Base-by-base conservation (phyloP, 2,888 invertebrate species). In the Ptychoptera contaminata region DNA sequence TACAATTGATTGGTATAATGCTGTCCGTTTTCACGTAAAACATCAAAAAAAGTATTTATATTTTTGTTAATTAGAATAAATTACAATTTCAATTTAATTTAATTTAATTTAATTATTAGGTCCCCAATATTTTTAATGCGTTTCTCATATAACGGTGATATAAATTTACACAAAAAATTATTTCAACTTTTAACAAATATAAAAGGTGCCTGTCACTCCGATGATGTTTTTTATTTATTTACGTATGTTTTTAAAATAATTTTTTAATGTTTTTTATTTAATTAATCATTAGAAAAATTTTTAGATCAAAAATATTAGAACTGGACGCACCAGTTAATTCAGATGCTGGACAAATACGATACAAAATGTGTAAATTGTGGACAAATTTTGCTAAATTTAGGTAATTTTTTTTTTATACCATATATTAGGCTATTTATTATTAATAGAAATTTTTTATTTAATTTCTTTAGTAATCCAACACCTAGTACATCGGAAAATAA, bases 331-430 rank as follows among this genome's bases (percentile, higher is more conserved):
- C 23, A 7, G 23, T 23, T 5, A 23, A 23, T 7, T 23, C 55
- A 8, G 47, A 53, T 1, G 56, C 61, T 47, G 51, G 50, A 32
- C 47, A 50, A 16, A 62, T 73, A 8, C 60, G 68, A 6, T 58
- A 67, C 16, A 62, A 65, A 16, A 59, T 77, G 53, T 62, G 69
- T 11, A 57, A 63, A 15, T 59, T 77, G 60, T 77, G 79, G 77
- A 70, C 75, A 0, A 75, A 77, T 52, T 79, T 79, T 57, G 78
- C 77, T 0, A 72, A 70, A 55, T 60, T 58, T 52, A 69, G 72
- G 66, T 73, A 55, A 59, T 64, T 16, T 32, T 43, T 40, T 38
- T 7, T 7, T 23, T 23, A 7, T 23, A 23, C 3, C 23, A n/a
- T n/a, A n/a, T n/a, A n/a, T n/a, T n/a, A n/a, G n/a, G n/a, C n/a